Evolutionary conservation across 2,797 vertebrate species (phyloP).

Genomic region (Coccyzus lansbergi): DNA sequence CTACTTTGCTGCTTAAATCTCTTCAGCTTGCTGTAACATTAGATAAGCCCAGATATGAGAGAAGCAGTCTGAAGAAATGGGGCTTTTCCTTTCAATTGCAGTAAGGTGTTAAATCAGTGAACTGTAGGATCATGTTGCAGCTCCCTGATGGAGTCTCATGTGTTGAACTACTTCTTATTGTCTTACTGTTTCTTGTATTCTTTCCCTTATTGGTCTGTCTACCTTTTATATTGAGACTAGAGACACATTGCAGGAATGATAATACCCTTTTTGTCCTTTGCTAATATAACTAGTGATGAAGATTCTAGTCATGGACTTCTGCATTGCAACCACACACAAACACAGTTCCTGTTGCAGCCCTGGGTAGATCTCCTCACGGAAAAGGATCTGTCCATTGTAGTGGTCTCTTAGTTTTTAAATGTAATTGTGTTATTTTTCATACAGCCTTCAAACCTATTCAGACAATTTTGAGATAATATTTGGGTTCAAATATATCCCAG

Average conservation of each 20-base stretch:
- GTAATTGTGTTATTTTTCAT: background rate
- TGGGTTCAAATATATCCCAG: background rate
- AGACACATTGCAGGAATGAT: background rate
- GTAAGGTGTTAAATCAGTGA: background rate
- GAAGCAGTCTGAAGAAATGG: background rate
- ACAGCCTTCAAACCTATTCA: background rate
- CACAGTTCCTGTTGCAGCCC: rapidly evolving
- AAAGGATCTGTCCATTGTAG: background rate
- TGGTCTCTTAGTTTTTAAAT: background rate
- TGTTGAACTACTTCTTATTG: background rate
- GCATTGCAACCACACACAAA: background rate
- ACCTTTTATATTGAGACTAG: background rate
- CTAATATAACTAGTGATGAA: background rate
- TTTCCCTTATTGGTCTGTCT: background rate
- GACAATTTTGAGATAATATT: background rate
- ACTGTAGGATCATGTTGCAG: background rate
- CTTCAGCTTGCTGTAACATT: background rate
- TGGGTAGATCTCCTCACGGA: background rate
- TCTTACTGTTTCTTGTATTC: background rate
- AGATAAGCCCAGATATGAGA: background rate
- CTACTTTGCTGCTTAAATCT: background rate
- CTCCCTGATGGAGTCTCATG: background rate
- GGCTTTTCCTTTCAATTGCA: background rate
- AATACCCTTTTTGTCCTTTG: background rate
- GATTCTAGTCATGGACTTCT: background rate